Evolutionary conservation across 1,140 invertebrate genomes (phyloP).

Genomic region (Lysiphlebus fabarum): DNA sequence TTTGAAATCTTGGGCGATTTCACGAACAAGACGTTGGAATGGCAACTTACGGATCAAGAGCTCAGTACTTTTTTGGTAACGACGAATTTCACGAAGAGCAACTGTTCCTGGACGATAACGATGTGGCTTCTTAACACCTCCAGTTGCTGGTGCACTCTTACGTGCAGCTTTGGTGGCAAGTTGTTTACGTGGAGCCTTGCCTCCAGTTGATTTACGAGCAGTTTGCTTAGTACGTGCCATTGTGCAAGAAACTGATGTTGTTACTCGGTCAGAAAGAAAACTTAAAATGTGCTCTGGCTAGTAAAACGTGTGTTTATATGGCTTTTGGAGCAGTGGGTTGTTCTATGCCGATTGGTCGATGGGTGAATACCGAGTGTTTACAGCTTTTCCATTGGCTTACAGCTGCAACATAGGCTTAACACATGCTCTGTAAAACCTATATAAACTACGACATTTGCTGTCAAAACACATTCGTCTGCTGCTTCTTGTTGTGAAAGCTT

Average conservation of each 20-base stretch:
- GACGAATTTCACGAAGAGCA: constrained; percentile 4
- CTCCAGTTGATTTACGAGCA: constrained; percentile 6
- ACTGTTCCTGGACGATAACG: constrained; percentile 1
- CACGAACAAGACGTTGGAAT: constrained; percentile 6
- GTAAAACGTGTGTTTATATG: not conserved
- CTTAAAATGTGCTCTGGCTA: not conserved
- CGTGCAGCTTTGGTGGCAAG: constrained; percentile 1
- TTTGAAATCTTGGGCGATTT: constrained; percentile 6
- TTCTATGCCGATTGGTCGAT: not conserved
- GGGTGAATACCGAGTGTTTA: not conserved
- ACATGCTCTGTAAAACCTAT: not conserved
- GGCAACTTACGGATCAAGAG: constrained; percentile 2
- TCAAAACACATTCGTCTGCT: not conserved
- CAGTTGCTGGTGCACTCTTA: constrained; percentile 8
- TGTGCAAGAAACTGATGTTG: not conserved
- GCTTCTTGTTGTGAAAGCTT: not conserved
- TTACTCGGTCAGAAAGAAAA: not conserved
- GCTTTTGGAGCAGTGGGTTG: not conserved
- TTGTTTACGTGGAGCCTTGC: constrained; percentile 1
- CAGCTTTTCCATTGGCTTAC: no score
- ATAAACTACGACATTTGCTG: not conserved
- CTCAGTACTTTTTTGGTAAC: constrained; percentile 6
- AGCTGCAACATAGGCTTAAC: not conserved
- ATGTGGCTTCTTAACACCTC: constrained; percentile 5
- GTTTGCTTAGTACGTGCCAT: constrained; percentile 7